Percentiles rank a stretch among this genome's conserved stretches.
phyloP scores from a whole-genome alignment of 2,113 vertebrate species.

The Passer domesticus region DNA sequence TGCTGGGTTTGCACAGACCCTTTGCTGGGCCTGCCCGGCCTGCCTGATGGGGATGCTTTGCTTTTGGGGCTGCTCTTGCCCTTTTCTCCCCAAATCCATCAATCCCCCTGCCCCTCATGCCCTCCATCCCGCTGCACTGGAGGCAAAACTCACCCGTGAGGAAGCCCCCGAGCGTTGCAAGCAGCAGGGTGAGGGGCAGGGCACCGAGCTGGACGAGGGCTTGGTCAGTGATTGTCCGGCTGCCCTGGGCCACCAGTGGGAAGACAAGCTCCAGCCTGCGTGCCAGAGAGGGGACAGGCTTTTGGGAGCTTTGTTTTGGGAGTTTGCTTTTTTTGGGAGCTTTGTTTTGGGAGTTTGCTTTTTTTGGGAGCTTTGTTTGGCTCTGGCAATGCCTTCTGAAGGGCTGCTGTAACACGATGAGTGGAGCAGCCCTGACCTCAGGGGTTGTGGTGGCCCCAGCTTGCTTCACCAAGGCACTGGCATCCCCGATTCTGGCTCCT shows the following conservation, averaged over 20 bases:
- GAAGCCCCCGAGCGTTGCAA: slow-evolving; percentile 80
- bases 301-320: no score
- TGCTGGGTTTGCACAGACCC: accelerated
- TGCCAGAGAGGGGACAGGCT: accelerated
- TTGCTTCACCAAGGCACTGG: accelerated
- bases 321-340: background rate
- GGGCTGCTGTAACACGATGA: background rate
- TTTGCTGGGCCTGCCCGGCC: background rate
- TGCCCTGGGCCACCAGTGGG: slow-evolving; percentile 46
- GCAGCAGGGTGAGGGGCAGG: slow-evolving; percentile 80
- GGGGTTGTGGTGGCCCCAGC: background rate
- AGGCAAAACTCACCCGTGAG: slow-evolving; percentile 79
- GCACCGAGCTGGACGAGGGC: slow-evolving; percentile 76
- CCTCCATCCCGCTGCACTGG: accelerated
- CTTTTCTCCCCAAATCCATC: no score
- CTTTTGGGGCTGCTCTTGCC: background rate
- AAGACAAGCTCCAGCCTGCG: slow-evolving; percentile 82
- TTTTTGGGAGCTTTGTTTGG: background rate
- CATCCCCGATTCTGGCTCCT: accelerated
- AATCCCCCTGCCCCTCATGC: accelerated
- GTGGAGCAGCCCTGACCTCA: background rate
- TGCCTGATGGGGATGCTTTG: background rate
- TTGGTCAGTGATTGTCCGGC: slow-evolving; percentile 30
- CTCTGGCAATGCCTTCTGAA: no score
- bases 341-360: background rate